Conservation (phyloP, 2,888 invertebrate genomes). For the Lochmaea crataegi region DNA sequence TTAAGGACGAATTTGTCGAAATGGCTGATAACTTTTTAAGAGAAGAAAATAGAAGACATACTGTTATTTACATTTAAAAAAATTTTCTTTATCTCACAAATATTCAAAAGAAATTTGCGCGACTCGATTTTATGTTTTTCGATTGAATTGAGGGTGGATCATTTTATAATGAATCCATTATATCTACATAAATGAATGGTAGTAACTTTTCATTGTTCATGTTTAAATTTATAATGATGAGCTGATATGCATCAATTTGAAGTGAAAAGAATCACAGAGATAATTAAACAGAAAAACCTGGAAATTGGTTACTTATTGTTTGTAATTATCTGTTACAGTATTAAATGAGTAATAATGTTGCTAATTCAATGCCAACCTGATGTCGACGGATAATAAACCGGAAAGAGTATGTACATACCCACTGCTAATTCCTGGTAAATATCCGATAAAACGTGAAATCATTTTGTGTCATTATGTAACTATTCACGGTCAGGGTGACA, state of each 20-base stretch:
- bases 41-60: too few relatives aligned
- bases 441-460: constrained; percentile 48
- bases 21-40: too few relatives aligned
- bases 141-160: too few relatives aligned
- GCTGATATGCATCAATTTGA: constrained; percentile 15
- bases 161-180: too few relatives aligned
- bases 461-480: constrained; percentile 54
- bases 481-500: constrained; percentile 55
- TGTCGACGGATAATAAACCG: constrained; percentile 51
- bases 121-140: too few relatives aligned
- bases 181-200: too few relatives aligned
- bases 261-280: constrained; percentile 3
- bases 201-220: neutral
- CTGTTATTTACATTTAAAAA: too few relatives aligned
- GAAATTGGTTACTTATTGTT: constrained; percentile 7
- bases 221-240: neutral
- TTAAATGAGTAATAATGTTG: constrained; percentile 36
- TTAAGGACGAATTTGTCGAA: too few relatives aligned
- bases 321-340: constrained; percentile 11
- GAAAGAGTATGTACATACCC: constrained; percentile 46
- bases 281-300: constrained; percentile 24
- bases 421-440: constrained; percentile 49
- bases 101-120: too few relatives aligned
- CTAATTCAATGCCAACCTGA: constrained; percentile 51
- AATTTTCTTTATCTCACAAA: too few relatives aligned